A percentile compares a stretch with the other conserved stretches of the same genome.
Conservation (phyloP, 2,113 vertebrate genomes). For the Pao palembangensis region DNA sequence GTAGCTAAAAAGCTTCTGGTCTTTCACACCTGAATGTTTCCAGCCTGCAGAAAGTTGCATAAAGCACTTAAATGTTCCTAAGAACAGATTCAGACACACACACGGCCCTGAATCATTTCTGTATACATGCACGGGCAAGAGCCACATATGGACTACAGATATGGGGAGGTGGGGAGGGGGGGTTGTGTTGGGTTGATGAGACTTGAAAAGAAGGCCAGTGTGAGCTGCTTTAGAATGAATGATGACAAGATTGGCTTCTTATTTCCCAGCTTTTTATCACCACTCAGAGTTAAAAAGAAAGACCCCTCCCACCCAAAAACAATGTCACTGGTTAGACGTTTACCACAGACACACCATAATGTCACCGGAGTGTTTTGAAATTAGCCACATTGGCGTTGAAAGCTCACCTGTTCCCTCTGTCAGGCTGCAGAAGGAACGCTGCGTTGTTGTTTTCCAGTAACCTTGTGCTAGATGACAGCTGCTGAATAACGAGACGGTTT, state of each 20-base stretch:
- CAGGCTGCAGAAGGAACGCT: slow-evolving; percentile 20
- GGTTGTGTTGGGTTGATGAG: slow-evolving; percentile 40
- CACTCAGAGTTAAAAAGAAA: neutral
- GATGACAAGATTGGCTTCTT: slow-evolving; percentile 41
- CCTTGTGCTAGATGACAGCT: slow-evolving; percentile 25
- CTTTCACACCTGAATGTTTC: slow-evolving; percentile 45
- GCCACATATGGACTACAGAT: neutral
- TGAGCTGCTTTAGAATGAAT: slow-evolving; percentile 49
- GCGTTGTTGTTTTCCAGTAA: slow-evolving; percentile 33
- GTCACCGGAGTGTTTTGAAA: neutral
- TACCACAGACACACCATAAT: neutral
- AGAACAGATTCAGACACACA: slow-evolving; percentile 19
- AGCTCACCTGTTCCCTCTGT: slow-evolving; percentile 19
- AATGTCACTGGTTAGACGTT: no score
- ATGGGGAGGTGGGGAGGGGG: neutral
- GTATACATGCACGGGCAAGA: neutral
- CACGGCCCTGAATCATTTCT: slow-evolving; percentile 12
- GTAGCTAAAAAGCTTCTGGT: slow-evolving; percentile 30
- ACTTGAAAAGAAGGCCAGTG: slow-evolving; percentile 40
- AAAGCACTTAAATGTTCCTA: slow-evolving; percentile 37
- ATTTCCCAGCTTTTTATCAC: slow-evolving; percentile 13
- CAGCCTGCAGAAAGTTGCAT: slow-evolving; percentile 36
- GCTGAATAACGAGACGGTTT: slow-evolving; percentile 27
- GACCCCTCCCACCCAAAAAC: neutral
- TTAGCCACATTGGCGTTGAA: slow-evolving; percentile 4